These are phyloP conservation scores for Thripadectes ignobilis DNA, from an alignment of 2,797 vertebrate species.

Conservation along the genomic window DNA sequence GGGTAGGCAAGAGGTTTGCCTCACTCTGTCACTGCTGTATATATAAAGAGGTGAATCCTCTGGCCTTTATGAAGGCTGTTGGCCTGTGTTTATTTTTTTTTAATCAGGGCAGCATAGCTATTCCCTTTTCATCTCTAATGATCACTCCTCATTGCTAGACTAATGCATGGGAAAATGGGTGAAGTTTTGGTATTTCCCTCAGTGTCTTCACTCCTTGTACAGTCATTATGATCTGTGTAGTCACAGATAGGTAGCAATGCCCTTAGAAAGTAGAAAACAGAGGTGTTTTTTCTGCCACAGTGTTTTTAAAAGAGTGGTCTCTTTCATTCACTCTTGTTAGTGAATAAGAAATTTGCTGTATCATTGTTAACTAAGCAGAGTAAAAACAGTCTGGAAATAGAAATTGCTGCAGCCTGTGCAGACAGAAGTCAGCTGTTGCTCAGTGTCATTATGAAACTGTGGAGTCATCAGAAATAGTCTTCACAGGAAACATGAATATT, in stretches of 20 bases:
- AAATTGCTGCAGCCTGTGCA: slow-evolving; percentile 1
- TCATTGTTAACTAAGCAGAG: slow-evolving; percentile 39
- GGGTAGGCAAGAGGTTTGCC: not conserved
- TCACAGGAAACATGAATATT: not conserved
- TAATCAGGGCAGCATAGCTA: not conserved
- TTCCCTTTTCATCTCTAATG: not conserved
- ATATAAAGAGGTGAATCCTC: not conserved
- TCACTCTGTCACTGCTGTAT: not conserved
- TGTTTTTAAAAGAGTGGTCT: not conserved
- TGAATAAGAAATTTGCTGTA: slow-evolving; percentile 22
- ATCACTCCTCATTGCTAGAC: not conserved
- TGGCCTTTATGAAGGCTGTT: not conserved
- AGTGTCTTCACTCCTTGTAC: not conserved
- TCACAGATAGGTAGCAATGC: not conserved
- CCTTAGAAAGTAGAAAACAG: not conserved
- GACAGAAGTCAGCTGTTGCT: slow-evolving; percentile 4
- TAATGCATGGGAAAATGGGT: not conserved
- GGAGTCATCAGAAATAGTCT: slow-evolving; percentile 18
- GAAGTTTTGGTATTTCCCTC: not conserved
- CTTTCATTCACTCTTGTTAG: not conserved
- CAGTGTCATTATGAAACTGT: slow-evolving; percentile 40
- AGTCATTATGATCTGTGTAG: not conserved
- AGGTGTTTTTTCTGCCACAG: not conserved
- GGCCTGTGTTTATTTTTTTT: not conserved
- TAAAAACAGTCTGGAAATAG: slow-evolving; percentile 13